phyloP scores from a whole-genome alignment of 2,888 invertebrate genomes.

The Pharmacophagus antenor region DNA sequence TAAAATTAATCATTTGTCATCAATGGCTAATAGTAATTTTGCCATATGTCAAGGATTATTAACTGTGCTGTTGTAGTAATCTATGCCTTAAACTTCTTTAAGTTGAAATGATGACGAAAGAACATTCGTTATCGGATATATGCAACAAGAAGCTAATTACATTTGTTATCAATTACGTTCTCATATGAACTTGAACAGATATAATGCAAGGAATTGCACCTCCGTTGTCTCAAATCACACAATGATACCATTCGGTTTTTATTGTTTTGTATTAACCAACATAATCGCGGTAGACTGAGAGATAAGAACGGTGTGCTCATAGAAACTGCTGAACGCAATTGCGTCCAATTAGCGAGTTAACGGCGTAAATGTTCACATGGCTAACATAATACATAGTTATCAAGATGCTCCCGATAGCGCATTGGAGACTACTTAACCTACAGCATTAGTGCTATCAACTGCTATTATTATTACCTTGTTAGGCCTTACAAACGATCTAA shows the following conservation, averaged over 20 bases:
- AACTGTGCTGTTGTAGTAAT: not conserved
- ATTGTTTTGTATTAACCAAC: constrained; percentile 52
- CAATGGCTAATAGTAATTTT: not conserved
- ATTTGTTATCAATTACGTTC: constrained; percentile 13
- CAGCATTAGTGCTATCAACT: constrained; percentile 5
- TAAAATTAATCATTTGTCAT: not conserved
- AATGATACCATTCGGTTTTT: constrained; percentile 42
- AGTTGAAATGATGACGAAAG: not conserved
- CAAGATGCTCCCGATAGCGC: constrained; percentile 44
- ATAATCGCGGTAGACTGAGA: constrained; percentile 49
- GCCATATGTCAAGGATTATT: not conserved
- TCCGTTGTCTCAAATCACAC: constrained; percentile 18
- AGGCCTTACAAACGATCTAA: too few species aligned
- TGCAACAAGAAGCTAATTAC: constrained; percentile 13
- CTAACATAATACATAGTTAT: constrained; percentile 58
- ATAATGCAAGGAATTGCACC: constrained; percentile 16
- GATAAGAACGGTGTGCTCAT: constrained; percentile 52
- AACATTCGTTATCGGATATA: not conserved
- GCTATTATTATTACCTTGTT: not conserved
- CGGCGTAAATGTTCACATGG: constrained; percentile 63
- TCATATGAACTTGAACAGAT: constrained; percentile 26
- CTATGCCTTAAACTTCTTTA: not conserved
- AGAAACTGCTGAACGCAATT: constrained; percentile 63
- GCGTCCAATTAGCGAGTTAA: constrained; percentile 66
- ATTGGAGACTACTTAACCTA: constrained; percentile 31